Evolutionary conservation across 2,888 invertebrate species (phyloP), one percentile per base, ranked within the genome.

Genomic region (Hermaeophaga mercurialis): DNA sequence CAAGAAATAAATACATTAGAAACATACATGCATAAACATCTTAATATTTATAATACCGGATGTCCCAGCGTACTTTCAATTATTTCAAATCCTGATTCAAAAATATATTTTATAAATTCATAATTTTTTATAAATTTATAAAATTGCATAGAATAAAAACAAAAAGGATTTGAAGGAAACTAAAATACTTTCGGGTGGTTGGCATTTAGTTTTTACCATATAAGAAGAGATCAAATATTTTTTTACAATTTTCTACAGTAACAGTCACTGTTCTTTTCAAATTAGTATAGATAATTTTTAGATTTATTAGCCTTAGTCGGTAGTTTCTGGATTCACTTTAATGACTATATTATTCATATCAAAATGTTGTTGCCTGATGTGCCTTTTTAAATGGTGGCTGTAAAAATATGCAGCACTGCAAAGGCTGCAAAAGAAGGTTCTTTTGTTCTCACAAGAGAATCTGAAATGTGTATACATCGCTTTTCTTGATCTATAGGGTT

Each of bases 361-460:
- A 6, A 54, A 31, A 47, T 58, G 58, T 39, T 58, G 58, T n/a
- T 54, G 53, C 39, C 58, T 43, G 18, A 58, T 65, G 38, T 71
- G 71, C 22, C 70, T 54, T 45, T 69, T 67, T 33, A 71, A 63
- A 54, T 71, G 71, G 44, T 71, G 71, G 38, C 67, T 70, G 44
- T 71, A 71, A 56, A 70, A 71, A 54, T 70, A 71, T 0, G 69
- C 66, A 4, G 69, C 69, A 9, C 65, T 65, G 48, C 71, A 71
- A 3, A 68, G 48, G 12, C 61, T 59, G 44, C 71, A 71, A 52
- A 69, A 70, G 56, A 71, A 71, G 41, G 66, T 62, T 28, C 70
- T 44, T 45, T 70, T 68, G 52, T 70, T 69, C 41, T 69, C 69
- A 55, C 71, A 71, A 19, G 70, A 70, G 54, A 68, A 70, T 43